Conservation (phyloP, 2,888 invertebrate genomes). For the Ganaspis brasiliensis region DNA sequence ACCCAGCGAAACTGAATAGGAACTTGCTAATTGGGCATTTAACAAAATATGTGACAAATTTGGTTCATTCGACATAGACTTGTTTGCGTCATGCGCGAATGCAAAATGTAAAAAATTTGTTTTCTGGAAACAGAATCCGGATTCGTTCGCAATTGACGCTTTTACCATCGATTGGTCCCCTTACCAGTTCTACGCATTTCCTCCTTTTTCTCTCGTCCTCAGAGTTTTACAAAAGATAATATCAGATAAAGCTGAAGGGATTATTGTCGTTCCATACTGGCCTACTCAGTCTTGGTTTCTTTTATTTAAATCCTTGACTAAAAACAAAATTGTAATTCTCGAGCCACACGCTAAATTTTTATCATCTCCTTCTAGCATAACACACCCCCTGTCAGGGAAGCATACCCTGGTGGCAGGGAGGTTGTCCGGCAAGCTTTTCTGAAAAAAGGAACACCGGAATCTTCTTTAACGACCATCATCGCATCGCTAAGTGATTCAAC, state of each 20-base stretch:
- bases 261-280: neutral
- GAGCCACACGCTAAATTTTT: too few species aligned
- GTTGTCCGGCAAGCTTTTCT: slow-evolving; percentile 61
- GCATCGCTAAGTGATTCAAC: neutral
- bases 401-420: slow-evolving; percentile 56
- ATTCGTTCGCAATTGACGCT: slow-evolving; percentile 31
- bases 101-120: slow-evolving; percentile 29
- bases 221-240: neutral
- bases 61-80: slow-evolving; percentile 28
- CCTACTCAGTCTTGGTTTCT: slow-evolving; percentile 57
- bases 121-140: neutral
- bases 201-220: neutral
- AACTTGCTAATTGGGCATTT: slow-evolving; percentile 14
- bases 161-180: slow-evolving; percentile 50
- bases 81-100: slow-evolving; percentile 38
- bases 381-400: neutral
- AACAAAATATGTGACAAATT: neutral
- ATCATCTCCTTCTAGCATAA: neutral
- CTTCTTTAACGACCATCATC: neutral
- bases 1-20: slow-evolving; percentile 43
- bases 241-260: slow-evolving; percentile 13
- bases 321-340: too few species aligned
- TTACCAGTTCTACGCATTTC: slow-evolving; percentile 41
- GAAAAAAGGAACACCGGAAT: slow-evolving; percentile 51
- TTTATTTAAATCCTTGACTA: neutral